Percentiles rank a stretch among this genome's conserved stretches.
phyloP scores from a whole-genome alignment of 2,797 vertebrate species.

The Cygnus olor region DNA sequence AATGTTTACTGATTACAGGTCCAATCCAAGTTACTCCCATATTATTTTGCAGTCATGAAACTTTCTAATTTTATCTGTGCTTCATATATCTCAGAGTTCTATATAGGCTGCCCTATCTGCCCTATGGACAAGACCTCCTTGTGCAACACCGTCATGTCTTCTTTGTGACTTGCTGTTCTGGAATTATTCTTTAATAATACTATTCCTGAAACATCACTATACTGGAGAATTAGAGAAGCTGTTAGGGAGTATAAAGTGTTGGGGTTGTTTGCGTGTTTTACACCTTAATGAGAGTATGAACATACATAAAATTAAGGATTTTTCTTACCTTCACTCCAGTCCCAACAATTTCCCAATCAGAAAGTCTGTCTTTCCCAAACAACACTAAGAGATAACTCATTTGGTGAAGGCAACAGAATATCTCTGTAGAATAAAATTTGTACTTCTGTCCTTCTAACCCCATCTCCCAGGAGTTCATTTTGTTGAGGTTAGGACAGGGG shows the following conservation, averaged over 20 bases:
- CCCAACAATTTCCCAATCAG: neutral
- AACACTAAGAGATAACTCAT: neutral
- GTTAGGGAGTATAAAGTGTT: neutral
- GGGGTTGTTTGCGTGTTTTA: neutral
- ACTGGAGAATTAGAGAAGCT: neutral
- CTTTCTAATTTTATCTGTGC: neutral
- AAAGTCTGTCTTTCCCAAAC: neutral
- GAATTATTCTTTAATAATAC: neutral
- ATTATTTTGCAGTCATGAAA: neutral
- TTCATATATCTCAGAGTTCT: neutral
- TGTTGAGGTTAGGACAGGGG: neutral
- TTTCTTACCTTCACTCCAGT: neutral
- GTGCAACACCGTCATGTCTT: neutral
- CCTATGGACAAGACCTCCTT: neutral
- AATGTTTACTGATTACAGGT: neutral
- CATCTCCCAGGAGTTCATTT: neutral
- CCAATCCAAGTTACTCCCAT: neutral
- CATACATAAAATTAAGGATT: neutral
- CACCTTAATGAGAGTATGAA: neutral
- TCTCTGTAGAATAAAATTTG: neutral
- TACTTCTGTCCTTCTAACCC: neutral
- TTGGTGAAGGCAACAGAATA: neutral
- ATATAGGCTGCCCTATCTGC: neutral
- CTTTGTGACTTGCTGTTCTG: neutral
- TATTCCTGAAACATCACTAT: neutral